Conservation (phyloP, 2,113 vertebrate species). For the Zosterops borbonicus region DNA sequence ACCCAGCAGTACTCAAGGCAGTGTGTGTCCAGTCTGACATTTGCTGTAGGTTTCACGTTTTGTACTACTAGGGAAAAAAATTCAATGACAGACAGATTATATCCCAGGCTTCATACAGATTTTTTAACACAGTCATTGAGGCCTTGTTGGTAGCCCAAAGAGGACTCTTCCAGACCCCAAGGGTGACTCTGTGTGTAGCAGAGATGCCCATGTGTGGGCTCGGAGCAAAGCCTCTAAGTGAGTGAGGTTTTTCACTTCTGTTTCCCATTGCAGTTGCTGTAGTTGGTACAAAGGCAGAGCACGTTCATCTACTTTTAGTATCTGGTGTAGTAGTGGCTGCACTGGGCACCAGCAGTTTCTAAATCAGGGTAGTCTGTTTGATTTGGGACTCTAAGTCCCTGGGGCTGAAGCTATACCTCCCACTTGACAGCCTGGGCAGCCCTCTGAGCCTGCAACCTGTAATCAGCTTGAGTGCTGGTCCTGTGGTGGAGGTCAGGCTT, state of each 20-base stretch:
- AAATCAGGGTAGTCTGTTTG: background rate
- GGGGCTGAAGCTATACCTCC: background rate
- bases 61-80: background rate
- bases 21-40: background rate
- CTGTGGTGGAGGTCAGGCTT: background rate
- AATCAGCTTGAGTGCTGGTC: background rate
- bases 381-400: background rate
- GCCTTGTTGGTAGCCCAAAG: background rate
- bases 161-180: background rate
- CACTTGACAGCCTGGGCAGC: background rate
- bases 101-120: background rate
- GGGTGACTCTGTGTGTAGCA: background rate
- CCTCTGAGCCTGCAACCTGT: background rate
- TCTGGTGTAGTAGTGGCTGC: background rate
- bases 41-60: background rate
- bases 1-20: background rate
- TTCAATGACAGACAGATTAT: background rate
- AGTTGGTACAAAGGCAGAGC: background rate
- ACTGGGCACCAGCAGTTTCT: background rate
- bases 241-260: slow-evolving; percentile 20
- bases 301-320: background rate
- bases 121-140: background rate
- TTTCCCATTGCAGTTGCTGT: background rate
- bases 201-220: background rate
- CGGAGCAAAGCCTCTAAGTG: rapidly evolving